These are phyloP conservation scores for Amblyopsis rosae DNA, from an alignment of 2,113 vertebrate genomes.

Conservation along the genomic window DNA sequence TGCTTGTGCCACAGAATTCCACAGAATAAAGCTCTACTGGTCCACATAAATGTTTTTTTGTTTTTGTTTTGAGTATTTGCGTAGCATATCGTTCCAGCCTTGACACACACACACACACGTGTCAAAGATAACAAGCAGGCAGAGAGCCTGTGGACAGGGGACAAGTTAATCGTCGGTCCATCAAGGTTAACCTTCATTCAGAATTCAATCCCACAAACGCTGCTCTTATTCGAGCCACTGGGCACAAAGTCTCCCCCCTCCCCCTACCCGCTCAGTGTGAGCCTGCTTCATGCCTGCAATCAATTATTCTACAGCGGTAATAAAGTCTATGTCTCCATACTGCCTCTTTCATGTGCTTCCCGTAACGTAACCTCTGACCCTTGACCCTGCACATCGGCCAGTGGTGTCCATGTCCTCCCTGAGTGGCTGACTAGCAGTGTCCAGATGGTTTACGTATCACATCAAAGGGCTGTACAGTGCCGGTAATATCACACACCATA, in stretches of 20 bases:
- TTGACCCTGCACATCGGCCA: constrained; percentile 55
- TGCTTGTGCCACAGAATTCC: too few relatives aligned
- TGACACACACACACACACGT: constrained; percentile 8
- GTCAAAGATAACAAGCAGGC: constrained; percentile 2
- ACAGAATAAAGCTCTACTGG: too few relatives aligned
- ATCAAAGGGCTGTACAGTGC: constrained; percentile 55
- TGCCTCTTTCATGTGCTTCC: constrained; percentile 74
- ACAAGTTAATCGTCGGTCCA: constrained; percentile 24
- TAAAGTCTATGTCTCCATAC: constrained; percentile 70
- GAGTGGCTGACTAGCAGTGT: constrained; percentile 30
- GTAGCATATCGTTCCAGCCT: constrained; percentile 20
- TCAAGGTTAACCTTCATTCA: constrained; percentile 66
- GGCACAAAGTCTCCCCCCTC: constrained; percentile 37
- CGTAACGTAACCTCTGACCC: constrained; percentile 63
- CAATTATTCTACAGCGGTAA: constrained; percentile 72
- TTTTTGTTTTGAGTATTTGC: constrained; percentile 10
- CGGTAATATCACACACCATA: constrained; percentile 17
- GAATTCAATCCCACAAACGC: constrained; percentile 60
- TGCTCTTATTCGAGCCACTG: constrained; percentile 52
- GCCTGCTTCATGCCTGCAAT: constrained; percentile 64
- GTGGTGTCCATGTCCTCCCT: constrained; percentile 48
- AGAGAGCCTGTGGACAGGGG: constrained; percentile 20
- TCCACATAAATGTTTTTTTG: constrained; percentile 1
- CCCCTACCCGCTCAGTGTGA: constrained; percentile 55
- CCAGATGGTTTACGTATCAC: constrained; percentile 57